These are phyloP conservation scores for Coptodon rendalli DNA, from an alignment of 2,113 vertebrate genomes.

Conservation along the genomic window DNA sequence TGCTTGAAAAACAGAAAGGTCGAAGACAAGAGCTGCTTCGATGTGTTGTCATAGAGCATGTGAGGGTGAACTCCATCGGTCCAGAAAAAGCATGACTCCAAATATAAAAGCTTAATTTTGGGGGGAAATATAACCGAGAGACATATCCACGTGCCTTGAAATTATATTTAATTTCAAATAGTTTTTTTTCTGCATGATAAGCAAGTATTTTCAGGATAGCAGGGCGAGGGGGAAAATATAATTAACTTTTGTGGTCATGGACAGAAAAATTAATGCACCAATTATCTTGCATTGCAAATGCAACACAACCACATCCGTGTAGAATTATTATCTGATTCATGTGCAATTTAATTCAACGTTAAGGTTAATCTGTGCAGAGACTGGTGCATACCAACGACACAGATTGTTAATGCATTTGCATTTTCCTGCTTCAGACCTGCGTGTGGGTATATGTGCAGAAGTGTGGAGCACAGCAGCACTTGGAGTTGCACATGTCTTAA, in stretches of 20 bases:
- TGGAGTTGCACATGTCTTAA: neutral
- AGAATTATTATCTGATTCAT: neutral
- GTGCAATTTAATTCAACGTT: neutral
- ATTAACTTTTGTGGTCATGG: neutral
- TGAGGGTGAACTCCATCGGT: neutral
- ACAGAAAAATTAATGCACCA: neutral
- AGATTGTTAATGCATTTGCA: conserved; percentile 25
- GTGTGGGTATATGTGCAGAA: neutral
- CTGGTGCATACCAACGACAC: neutral
- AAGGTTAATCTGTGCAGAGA: neutral
- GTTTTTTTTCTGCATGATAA: neutral
- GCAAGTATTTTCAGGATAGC: neutral
- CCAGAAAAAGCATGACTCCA: neutral
- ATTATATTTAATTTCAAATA: neutral
- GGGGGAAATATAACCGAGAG: neutral
- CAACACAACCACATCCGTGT: neutral
- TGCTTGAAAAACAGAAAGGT: neutral
- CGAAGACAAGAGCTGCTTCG: neutral
- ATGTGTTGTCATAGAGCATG: neutral
- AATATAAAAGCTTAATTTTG: neutral
- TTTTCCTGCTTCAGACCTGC: neutral
- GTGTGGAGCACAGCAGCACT: neutral
- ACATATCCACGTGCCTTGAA: neutral
- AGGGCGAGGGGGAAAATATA: neutral
- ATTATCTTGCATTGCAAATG: neutral